Evolutionary conservation across 1,140 invertebrate species (phyloP).

Genomic region (Lutraria rhynchaena): DNA sequence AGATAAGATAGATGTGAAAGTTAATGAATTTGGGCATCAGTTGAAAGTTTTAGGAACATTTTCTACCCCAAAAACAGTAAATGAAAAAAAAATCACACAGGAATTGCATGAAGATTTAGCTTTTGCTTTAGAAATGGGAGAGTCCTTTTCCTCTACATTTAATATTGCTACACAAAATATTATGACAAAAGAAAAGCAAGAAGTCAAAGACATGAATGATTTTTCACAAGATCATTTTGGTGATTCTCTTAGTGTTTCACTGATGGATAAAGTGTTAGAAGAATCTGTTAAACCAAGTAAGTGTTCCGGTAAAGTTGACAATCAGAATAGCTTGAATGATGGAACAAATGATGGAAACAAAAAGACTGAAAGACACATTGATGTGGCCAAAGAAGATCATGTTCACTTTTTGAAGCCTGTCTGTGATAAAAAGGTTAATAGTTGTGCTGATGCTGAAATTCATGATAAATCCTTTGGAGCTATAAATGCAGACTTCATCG

Average conservation of each 20-base stretch:
- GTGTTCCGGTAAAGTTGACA: too few relatives aligned
- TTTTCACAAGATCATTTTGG: slow-evolving; percentile 32
- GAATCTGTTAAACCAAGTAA: not conserved
- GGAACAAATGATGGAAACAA: too few relatives aligned
- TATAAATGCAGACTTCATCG: not conserved
- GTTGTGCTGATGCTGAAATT: not conserved
- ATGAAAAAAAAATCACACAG: not conserved
- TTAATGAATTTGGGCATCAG: slow-evolving; percentile 10
- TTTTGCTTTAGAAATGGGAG: slow-evolving; percentile 59
- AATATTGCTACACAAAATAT: slow-evolving; percentile 10
- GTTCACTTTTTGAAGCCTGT: too few relatives aligned
- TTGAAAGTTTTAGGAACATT: slow-evolving; percentile 37
- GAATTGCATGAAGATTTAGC: slow-evolving; percentile 59
- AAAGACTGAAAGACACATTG: too few relatives aligned
- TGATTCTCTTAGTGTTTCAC: slow-evolving; percentile 72
- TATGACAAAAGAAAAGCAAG: not conserved
- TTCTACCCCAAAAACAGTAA: slow-evolving; percentile 27
- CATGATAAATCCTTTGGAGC: slow-evolving; percentile 17
- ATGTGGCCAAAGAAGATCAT: not conserved
- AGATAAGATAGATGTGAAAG: not conserved
- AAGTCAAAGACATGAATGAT: not conserved
- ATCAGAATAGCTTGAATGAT: too few relatives aligned
- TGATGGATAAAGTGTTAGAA: slow-evolving; percentile 70
- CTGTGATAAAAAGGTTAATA: not conserved
- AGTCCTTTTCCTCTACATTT: slow-evolving; percentile 59